Evolutionary conservation across 2,888 invertebrate species (phyloP), one percentile per base, ranked within the genome.

Genomic region (Nineta flava): DNA sequence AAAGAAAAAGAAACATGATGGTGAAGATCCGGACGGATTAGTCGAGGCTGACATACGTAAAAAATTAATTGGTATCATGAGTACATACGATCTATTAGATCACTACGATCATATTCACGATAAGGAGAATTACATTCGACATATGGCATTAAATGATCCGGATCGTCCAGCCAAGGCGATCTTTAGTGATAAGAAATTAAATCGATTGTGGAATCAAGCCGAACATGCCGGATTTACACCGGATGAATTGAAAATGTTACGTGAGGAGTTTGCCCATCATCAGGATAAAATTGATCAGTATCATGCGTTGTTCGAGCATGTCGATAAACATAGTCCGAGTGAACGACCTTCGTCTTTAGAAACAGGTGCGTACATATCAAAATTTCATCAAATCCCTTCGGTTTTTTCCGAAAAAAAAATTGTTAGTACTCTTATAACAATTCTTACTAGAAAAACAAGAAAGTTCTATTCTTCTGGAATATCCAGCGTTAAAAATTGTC

Each of bases 231-330:
- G 92, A n/a, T 92, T 93, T 61, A 82, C 83, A 17, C 77, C 79
- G 52, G 83, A 86, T 55, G 93, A 95, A 66, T 63, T 95, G 43
- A 71, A 79, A 52, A 79, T 87, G 0, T 65, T 95, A 13, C 85
- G 83, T 60, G 87, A 93, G 63, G 95, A 95, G 66, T 93, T 95
- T 61, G 68, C 70, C 16, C 93, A 94, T 64, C 92, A 95, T 61
- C 91, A 94, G 64, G 86, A 92, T 56, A 94, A 93, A 68, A 79
- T 94, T 47, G 87, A 93, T 63, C 83, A 94, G 60, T 94, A 91
- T 62, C 85, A 88, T 64, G 77, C 81, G 42, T 64, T 94, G 51
- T 70, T 91, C 48, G 75, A 78, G 55, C 82, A 87, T 58, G 69
- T 83, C 31, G 81, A 85, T 56, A 65, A 73, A 41, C 73, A 70